These are phyloP conservation scores for Blennius ocellaris DNA, from an alignment of 2,113 vertebrate genomes.

Conservation along the genomic window DNA sequence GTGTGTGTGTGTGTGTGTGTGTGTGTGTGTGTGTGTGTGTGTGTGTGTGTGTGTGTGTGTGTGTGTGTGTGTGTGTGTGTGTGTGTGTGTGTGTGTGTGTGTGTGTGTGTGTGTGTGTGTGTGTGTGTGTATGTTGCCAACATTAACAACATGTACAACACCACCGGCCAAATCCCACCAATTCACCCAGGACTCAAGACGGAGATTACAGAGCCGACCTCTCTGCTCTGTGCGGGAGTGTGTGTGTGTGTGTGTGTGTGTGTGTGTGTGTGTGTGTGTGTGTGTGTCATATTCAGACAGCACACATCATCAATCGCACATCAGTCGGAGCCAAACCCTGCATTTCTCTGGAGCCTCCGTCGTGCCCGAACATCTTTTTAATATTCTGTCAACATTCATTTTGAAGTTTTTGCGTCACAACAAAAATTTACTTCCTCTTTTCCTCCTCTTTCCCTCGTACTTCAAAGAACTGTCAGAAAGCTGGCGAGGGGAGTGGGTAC, in stretches of 20 bases:
- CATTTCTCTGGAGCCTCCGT: neutral
- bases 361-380: conserved; percentile 21
- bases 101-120: conserved; percentile 19
- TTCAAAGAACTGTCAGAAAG: conserved; percentile 66
- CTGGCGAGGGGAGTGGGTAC: neutral
- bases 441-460: conserved; percentile 22
- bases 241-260: conserved; percentile 26
- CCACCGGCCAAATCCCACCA: conserved; percentile 57
- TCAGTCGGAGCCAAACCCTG: conserved; percentile 25
- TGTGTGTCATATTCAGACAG: conserved; percentile 35
- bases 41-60: conserved; percentile 22
- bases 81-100: conserved; percentile 34
- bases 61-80: conserved; percentile 31
- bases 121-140: conserved; percentile 32
- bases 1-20: conserved; percentile 37
- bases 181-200: conserved; percentile 55
- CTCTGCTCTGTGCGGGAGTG: conserved; percentile 18
- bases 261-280: conserved; percentile 22
- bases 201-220: conserved; percentile 53
- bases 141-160: conserved; percentile 62
- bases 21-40: conserved; percentile 27
- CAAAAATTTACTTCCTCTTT: conserved; percentile 28
- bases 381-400: conserved; percentile 63
- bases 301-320: conserved; percentile 40
- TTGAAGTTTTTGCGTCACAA: conserved; percentile 48